Percentiles rank a stretch among this genome's conserved stretches.
phyloP scores from a whole-genome alignment of 2,113 vertebrate genomes.

The Jacana jacana region DNA sequence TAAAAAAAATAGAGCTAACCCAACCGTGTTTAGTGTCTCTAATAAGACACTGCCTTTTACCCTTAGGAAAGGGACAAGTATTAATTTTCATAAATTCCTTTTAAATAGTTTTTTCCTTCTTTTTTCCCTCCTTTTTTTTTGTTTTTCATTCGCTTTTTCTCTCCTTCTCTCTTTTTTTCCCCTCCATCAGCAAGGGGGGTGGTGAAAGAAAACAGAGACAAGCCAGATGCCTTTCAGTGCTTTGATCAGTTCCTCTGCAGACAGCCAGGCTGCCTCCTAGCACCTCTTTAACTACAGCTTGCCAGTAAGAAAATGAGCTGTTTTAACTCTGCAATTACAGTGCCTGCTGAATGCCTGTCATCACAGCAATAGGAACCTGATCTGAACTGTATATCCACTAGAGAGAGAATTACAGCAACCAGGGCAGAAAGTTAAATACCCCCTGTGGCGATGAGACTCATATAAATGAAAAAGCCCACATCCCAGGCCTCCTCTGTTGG shows the following conservation, averaged over 20 bases:
- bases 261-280: conserved; percentile 85
- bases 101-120: conserved; percentile 73
- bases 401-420: conserved; percentile 76
- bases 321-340: conserved; percentile 82
- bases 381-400: conserved; percentile 73
- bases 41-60: conserved; percentile 63
- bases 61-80: conserved; percentile 76
- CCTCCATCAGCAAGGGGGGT: conserved; percentile 61
- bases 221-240: conserved; percentile 82
- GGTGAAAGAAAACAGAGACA: conserved; percentile 84
- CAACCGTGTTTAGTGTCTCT: conserved; percentile 51
- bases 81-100: conserved; percentile 83
- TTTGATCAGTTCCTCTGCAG: conserved; percentile 85
- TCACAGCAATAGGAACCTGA: conserved; percentile 79
- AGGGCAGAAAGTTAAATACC: conserved; percentile 73
- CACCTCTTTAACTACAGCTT: conserved; percentile 81
- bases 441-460: conserved; percentile 68
- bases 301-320: conserved; percentile 83
- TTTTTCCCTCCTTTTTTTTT: background rate
- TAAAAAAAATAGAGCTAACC: background rate
- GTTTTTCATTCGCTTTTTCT: background rate
- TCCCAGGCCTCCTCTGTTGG: background rate
- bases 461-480: conserved; percentile 58
- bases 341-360: conserved; percentile 84
- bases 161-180: conserved; percentile 25